A percentile compares a stretch with the other conserved stretches of the same genome.
Conservation (phyloP, 1,140 invertebrate genomes). For the Lanistes nyassanus region DNA sequence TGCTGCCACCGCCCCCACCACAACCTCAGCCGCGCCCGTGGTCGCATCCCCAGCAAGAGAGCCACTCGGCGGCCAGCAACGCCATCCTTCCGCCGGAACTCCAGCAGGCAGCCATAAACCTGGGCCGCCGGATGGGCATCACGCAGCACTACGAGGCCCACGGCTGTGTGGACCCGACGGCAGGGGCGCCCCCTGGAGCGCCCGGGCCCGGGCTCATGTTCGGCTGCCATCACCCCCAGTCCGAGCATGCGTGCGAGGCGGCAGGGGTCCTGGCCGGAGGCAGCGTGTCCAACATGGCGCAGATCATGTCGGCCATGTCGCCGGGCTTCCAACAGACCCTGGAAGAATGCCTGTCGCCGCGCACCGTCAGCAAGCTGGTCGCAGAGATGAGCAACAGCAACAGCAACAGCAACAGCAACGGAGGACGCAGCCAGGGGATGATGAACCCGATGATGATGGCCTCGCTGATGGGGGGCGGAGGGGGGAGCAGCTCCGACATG, state of each 20-base stretch:
- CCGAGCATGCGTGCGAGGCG: not conserved
- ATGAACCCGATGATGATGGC: conserved; percentile 8
- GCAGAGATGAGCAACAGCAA: too few species aligned
- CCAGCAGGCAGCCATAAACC: not conserved
- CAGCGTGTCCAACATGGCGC: not conserved
- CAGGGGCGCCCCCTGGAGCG: not conserved
- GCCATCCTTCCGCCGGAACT: not conserved
- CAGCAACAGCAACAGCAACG: not conserved
- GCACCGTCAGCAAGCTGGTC: too few species aligned
- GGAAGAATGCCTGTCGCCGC: too few species aligned
- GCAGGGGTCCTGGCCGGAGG: conserved; percentile 4
- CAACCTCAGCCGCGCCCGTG: too few species aligned
- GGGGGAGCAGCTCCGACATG: conserved; percentile 3
- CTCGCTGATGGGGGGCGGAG: conserved; percentile 1
- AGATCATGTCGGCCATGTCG: too few species aligned
- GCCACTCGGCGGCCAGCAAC: not conserved
- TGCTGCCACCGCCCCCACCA: too few species aligned
- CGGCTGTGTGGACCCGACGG: conserved; percentile 18
- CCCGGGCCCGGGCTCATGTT: not conserved
- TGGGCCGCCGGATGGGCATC: conserved; percentile 18
- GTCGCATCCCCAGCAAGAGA: too few species aligned
- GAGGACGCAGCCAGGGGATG: too few species aligned
- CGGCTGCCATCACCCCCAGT: not conserved
- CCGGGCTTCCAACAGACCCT: too few species aligned
- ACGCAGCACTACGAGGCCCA: conserved; percentile 18